Conservation (phyloP, 2,113 vertebrate species). For the Oxygymnocypris stewartii region DNA sequence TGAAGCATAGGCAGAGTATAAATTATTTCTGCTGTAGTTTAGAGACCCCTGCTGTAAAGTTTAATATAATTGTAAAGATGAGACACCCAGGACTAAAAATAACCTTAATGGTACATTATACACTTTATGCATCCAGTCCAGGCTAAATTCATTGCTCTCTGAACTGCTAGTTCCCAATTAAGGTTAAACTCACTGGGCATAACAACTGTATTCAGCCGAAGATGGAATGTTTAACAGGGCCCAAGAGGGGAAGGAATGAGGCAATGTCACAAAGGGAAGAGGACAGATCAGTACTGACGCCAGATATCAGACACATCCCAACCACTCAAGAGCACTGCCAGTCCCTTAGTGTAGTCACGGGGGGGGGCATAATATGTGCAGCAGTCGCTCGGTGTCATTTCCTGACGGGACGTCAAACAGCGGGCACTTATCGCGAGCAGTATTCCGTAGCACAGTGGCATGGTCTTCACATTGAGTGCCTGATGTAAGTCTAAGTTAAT, state of each 20-base stretch:
- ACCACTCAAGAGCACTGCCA: conserved; percentile 25
- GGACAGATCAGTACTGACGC: conserved; percentile 55
- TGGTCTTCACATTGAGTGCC: conserved; percentile 26
- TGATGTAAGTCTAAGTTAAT: conserved; percentile 35
- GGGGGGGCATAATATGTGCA: conserved; percentile 38
- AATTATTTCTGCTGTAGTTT: neutral
- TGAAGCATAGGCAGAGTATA: neutral
- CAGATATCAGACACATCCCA: conserved; percentile 50
- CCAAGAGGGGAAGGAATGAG: conserved; percentile 35
- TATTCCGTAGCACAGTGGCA: conserved; percentile 27
- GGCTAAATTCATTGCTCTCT: conserved; percentile 36
- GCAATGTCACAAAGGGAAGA: conserved; percentile 43
- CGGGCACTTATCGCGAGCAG: conserved; percentile 24
- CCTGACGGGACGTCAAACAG: conserved; percentile 47
- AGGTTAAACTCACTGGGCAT: conserved; percentile 41
- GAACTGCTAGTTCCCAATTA: conserved; percentile 51
- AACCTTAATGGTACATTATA: conserved; percentile 35
- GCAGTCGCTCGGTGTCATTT: conserved; percentile 45
- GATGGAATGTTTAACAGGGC: conserved; percentile 47
- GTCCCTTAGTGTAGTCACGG: conserved; percentile 30
- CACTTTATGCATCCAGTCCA: conserved; percentile 25
- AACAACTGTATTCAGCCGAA: conserved; percentile 35
- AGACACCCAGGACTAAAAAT: neutral
- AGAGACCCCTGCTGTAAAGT: neutral
- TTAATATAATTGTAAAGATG: neutral